These are phyloP conservation scores for Oconnorella tubifera DNA, from an alignment of 2,888 invertebrate genomes.

Conservation along the genomic window DNA sequence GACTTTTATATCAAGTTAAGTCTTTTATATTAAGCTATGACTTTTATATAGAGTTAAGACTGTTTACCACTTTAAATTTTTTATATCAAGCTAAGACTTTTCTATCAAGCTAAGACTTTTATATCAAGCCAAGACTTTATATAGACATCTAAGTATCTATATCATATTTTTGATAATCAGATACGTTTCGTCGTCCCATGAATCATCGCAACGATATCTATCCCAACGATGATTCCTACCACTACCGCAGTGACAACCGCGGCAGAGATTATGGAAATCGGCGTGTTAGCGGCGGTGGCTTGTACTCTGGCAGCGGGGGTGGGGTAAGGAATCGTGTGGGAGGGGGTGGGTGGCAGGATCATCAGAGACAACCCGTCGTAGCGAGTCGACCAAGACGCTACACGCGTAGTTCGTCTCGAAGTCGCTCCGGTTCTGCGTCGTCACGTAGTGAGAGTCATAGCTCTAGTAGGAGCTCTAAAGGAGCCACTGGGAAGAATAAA, in stretches of 20 bases:
- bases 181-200: constrained; percentile 9
- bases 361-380: constrained; percentile 7
- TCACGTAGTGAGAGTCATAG: constrained; percentile 22
- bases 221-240: constrained; percentile 10
- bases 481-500: no score
- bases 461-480: constrained; percentile 20
- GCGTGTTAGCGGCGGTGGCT: neutral
- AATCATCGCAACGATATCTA: neutral
- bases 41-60: no score
- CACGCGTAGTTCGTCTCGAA: constrained; percentile 25
- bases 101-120: neutral
- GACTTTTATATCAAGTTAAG: no score
- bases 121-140: no score
- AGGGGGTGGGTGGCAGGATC: neutral
- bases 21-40: no score
- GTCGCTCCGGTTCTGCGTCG: constrained; percentile 21
- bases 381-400: constrained; percentile 15
- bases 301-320: neutral
- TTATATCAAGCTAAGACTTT: neutral
- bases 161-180: no score
- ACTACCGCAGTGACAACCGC: constrained; percentile 12
- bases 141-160: no score
- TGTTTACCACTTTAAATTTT: neutral
- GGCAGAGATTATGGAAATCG: constrained; percentile 3
- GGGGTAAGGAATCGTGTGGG: neutral